Percentiles rank a stretch among this genome's conserved stretches.
phyloP scores from a whole-genome alignment of 1,140 invertebrate genomes.

The Ips nitidus region DNA sequence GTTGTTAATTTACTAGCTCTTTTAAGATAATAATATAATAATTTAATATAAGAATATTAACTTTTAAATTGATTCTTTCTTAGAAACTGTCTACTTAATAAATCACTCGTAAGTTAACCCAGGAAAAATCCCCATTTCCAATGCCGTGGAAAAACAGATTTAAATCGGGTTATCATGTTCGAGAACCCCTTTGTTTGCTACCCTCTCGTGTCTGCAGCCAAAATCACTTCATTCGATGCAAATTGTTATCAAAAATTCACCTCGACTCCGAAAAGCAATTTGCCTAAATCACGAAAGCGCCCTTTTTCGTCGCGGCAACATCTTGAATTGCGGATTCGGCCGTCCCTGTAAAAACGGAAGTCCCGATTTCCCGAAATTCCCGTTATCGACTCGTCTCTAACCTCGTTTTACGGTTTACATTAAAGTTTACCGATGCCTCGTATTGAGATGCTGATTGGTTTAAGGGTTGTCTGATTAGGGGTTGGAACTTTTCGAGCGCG shows the following conservation, averaged over 20 bases:
- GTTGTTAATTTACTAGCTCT: too few species aligned
- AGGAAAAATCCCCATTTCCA: too few species aligned
- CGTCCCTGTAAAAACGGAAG: slow-evolving; percentile 12
- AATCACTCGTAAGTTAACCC: too few species aligned
- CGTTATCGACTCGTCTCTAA: neutral
- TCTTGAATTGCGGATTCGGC: slow-evolving; percentile 19
- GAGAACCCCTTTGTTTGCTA: slow-evolving; percentile 17
- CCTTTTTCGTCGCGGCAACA: slow-evolving; percentile 6
- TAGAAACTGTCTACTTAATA: too few species aligned
- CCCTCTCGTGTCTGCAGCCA: slow-evolving; percentile 11
- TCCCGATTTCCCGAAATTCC: neutral
- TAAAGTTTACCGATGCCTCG: neutral
- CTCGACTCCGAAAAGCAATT: slow-evolving; percentile 21
- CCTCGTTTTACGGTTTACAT: slow-evolving; percentile 1
- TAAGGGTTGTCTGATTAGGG: too few species aligned
- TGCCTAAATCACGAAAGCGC: slow-evolving; percentile 25
- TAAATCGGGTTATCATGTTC: slow-evolving; percentile 9
- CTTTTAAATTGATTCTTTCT: too few species aligned
- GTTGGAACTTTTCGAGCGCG: too few species aligned
- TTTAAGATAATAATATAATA: too few species aligned
- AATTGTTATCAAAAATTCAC: slow-evolving; percentile 29
- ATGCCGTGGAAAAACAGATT: neutral
- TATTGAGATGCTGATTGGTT: too few species aligned
- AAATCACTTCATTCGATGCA: slow-evolving; percentile 27
- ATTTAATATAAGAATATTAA: too few species aligned